Base-by-base conservation (phyloP, 1,140 invertebrate genomes). In the Zaprionus gabonicus region DNA sequence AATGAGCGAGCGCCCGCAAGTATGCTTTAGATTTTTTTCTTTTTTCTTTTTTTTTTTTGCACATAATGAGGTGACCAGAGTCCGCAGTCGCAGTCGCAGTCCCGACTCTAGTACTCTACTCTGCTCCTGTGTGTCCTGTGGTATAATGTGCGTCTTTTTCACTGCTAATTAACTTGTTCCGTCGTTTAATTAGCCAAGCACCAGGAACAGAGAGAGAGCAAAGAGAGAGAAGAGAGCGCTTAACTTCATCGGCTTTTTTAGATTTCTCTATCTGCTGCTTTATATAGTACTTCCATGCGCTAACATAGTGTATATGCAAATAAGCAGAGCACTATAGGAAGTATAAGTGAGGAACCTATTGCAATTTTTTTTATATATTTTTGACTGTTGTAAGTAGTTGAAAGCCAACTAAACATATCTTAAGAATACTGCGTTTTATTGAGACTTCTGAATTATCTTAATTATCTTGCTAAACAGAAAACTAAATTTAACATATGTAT, bases 151-250 rank as follows among this genome's bases (percentile, higher is more conserved):
- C 58, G 28, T 36, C 78, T 90, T 90, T 88, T 81, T 88, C 71
- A 62, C 66, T 81, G 81, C 84, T 88, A 88, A 88, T 88, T 88
- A 88, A 90, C 84, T 88, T 88, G 84, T 88, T 88, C 85, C 84
- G 68, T 81, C 85, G 84, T 84, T 84, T 87, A 88, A 88, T 88
- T 90, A 90, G 78, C 75, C 82, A 60, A 66, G 82, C 80, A 65
- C 78, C 49, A 59, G 49, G 56, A 46, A 72, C 17, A 53, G 27
- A 72, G 49, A 72, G 49, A 23, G 23, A 23, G 23, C 15, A 41
- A 27, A 62, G 49, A 62, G 49, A 66, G 64, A 58, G 23, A 23
- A 23, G 23, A 34, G 57, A 73, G 59, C 72, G 84, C 82, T 79
- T 75, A 84, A 85, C 71, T 80, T 76, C 20, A 49, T 80, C 31